Evolutionary conservation across 2,113 vertebrate species (phyloP).

Genomic region (Oreotrochilus melanogaster): DNA sequence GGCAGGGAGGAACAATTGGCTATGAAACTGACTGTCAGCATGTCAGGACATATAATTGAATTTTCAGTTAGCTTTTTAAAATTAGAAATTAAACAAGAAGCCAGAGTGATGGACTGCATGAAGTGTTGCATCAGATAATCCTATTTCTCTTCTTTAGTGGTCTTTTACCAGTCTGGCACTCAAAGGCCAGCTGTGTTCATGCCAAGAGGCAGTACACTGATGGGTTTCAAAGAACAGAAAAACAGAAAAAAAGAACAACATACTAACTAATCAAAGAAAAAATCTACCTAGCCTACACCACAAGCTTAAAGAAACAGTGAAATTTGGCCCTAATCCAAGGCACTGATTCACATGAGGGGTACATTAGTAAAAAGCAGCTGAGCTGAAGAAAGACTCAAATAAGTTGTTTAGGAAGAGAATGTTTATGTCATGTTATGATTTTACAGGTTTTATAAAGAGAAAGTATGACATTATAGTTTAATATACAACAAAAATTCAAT

Average conservation of each 20-base stretch:
- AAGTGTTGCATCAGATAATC: too few relatives aligned
- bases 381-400: not conserved
- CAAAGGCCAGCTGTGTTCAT: too few relatives aligned
- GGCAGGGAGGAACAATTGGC: too few relatives aligned
- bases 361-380: not conserved
- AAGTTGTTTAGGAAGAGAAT: not conserved
- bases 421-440: not conserved
- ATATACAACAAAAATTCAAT: not conserved
- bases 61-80: too few relatives aligned
- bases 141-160: too few relatives aligned
- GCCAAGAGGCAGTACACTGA: too few relatives aligned
- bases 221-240: too few relatives aligned
- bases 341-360: not conserved
- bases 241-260: not conserved
- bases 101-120: too few relatives aligned
- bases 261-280: not conserved
- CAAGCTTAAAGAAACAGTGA: not conserved
- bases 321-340: not conserved
- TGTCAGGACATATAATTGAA: too few relatives aligned
- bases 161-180: too few relatives aligned
- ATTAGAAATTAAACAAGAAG: too few relatives aligned
- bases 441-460: not conserved
- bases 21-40: too few relatives aligned
- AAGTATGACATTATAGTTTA: not conserved
- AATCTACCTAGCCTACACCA: not conserved